These are phyloP conservation scores for Ophonus ardosiacus DNA, from an alignment of 2,888 invertebrate species.

Conservation along the genomic window DNA sequence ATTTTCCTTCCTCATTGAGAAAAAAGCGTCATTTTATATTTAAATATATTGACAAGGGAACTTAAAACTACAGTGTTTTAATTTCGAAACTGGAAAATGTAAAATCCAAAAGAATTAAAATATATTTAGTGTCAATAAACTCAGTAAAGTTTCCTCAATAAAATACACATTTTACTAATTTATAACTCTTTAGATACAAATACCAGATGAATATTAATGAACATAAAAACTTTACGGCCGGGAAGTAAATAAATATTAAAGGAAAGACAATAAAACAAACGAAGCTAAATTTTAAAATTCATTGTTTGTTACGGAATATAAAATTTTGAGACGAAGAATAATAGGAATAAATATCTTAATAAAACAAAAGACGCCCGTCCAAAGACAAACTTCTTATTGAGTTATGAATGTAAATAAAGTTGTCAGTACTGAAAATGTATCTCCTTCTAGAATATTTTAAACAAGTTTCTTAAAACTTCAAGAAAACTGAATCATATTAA, in stretches of 20 bases:
- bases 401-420: constrained; percentile 48
- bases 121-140: not conserved
- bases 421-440: constrained; percentile 34
- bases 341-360: constrained; percentile 56
- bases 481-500: constrained; percentile 34
- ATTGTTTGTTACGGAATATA: constrained; percentile 52
- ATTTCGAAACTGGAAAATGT: not conserved
- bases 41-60: too few species aligned
- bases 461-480: constrained; percentile 1
- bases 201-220: not conserved
- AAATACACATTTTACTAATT: not conserved
- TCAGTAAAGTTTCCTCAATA: not conserved
- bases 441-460: constrained; percentile 8
- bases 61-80: not conserved
- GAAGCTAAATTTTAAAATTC: constrained; percentile 48
- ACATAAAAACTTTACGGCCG: not conserved
- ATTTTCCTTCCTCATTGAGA: too few species aligned
- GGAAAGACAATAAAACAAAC: constrained; percentile 21
- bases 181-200: not conserved
- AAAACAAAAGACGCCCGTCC: constrained; percentile 50
- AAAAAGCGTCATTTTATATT: too few species aligned
- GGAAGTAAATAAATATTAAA: constrained; percentile 23
- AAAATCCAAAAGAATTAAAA: not conserved
- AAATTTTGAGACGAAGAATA: constrained; percentile 45
- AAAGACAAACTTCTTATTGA: constrained; percentile 49